phyloP scores from a whole-genome alignment of 2,113 vertebrate species.

The Trematomus loennbergii region DNA sequence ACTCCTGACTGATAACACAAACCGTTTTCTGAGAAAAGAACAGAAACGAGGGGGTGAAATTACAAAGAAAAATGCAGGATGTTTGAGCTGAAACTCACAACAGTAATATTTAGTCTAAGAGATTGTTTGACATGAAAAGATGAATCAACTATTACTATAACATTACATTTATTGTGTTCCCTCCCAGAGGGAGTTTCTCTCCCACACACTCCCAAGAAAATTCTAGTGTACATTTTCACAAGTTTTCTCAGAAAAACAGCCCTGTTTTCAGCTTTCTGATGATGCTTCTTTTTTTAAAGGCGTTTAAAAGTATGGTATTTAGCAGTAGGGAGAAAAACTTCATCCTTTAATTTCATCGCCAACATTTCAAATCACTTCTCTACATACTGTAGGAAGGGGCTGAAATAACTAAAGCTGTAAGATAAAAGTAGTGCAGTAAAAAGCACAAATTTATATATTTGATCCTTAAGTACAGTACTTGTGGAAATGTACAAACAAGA shows the following conservation, averaged over 20 bases:
- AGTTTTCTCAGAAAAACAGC: no score
- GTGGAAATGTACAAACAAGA: not conserved
- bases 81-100: not conserved
- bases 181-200: no score
- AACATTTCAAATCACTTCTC: no score
- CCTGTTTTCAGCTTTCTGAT: no score
- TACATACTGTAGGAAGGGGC: no score
- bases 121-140: not conserved
- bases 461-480: not conserved
- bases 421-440: not conserved
- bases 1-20: conserved; percentile 6
- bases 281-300: no score
- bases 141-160: not conserved
- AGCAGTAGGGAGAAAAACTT: not conserved
- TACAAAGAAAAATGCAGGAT: not conserved
- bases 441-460: not conserved
- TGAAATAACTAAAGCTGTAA: not conserved
- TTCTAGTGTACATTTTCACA: no score
- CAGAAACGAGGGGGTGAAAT: not conserved
- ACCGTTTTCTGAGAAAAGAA: not conserved
- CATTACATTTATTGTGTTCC: no score
- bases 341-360: not conserved
- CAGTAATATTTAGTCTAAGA: not conserved
- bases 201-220: no score
- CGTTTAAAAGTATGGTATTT: no score